A percentile compares a stretch with the other conserved stretches of the same genome.
Conservation (phyloP, 53 echinoderm and acorn worm genomes). For the Stichopus horrens region DNA sequence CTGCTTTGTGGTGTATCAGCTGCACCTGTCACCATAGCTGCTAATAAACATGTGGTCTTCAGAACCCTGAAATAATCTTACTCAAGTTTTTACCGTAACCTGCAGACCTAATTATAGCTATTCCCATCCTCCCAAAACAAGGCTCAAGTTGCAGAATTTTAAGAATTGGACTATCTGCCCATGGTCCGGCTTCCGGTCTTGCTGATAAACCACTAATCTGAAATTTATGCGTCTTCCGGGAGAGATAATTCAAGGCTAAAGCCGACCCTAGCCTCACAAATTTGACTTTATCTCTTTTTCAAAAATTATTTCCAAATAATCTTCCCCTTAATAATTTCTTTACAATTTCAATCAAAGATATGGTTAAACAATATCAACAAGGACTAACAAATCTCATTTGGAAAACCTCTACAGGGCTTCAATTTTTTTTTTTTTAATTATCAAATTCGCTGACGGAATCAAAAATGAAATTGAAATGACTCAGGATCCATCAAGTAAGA, state of each 20-base stretch:
- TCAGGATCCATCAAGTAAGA: no score
- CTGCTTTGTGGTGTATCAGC: no score
- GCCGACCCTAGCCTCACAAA: neutral
- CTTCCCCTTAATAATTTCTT: neutral
- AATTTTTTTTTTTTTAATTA: neutral
- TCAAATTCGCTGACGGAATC: neutral
- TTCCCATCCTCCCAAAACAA: neutral
- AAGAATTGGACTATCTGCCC: neutral
- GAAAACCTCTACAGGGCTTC: neutral
- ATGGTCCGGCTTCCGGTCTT: neutral
- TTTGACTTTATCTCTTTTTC: neutral
- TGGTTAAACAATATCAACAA: neutral
- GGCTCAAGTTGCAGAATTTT: neutral
- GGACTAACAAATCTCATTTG: neutral
- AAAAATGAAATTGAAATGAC: neutral
- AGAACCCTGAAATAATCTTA: neutral
- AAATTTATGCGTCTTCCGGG: conserved; percentile 21
- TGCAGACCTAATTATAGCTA: neutral
- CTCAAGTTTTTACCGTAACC: neutral
- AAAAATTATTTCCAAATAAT: neutral
- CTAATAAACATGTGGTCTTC: no score
- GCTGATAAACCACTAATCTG: neutral
- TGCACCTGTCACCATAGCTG: no score
- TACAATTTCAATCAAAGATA: neutral
- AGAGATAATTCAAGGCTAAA: neutral